A percentile compares a stretch with the other conserved stretches of the same genome.
Conservation (phyloP, 1,140 invertebrate genomes). For the Parasteatoda tepidariorum region DNA sequence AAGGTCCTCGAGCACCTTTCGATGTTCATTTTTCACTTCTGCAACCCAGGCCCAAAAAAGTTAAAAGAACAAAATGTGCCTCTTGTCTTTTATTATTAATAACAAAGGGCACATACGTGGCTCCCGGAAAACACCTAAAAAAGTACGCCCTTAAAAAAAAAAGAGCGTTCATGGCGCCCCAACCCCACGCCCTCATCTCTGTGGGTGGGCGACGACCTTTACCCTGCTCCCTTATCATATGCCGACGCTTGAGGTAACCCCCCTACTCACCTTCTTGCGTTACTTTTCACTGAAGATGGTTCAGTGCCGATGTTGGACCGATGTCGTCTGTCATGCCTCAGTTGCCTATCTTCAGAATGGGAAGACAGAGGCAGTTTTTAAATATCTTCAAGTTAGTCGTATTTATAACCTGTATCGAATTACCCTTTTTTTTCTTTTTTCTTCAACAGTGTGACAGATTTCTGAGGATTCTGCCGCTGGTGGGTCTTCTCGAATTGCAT, state of each 20-base stretch:
- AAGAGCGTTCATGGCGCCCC: background rate
- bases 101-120: slow-evolving; percentile 39
- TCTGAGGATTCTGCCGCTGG: background rate
- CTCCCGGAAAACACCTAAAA: slow-evolving; percentile 30
- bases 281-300: background rate
- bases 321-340: slow-evolving; percentile 30
- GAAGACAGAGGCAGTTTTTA: background rate
- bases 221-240: slow-evolving; percentile 31
- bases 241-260: slow-evolving; percentile 19
- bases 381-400: background rate
- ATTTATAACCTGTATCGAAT: background rate
- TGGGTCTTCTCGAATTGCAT: background rate
- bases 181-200: slow-evolving; percentile 15
- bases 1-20: background rate
- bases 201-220: slow-evolving; percentile 48
- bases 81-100: slow-evolving; percentile 34
- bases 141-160: slow-evolving; percentile 21
- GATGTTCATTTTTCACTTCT: slow-evolving; percentile 23
- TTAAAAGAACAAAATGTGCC: background rate
- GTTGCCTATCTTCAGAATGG: background rate
- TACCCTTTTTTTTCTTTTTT: background rate
- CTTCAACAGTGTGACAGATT: background rate
- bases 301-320: background rate
- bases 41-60: background rate
- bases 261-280: slow-evolving; percentile 5